Base-by-base conservation (phyloP, 1,140 invertebrate genomes). In the Hormaphis cornu region DNA sequence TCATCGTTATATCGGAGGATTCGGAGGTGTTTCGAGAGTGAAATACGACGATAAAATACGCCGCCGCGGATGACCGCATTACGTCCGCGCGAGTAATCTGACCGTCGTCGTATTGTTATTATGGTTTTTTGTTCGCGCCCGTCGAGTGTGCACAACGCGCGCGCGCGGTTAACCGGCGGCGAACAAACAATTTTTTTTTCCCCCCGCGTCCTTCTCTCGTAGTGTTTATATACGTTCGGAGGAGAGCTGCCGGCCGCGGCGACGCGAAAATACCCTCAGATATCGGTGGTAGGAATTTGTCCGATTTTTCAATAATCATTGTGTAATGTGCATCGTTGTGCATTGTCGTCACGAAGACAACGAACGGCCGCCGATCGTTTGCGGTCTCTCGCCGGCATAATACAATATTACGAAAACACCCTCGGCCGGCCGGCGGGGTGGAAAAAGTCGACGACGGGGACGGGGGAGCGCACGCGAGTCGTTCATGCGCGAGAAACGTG, bases 31-130 rank as follows among this genome's bases (percentile, higher is more conserved):
- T 66, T 22, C 28, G n/a, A 20, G 42, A n/a, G 14, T 66, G 44
- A 48, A 66, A 66, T 50, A 50, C 35, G 44, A 48, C 33, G 42
- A 24, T 58, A 66, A 48, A 66, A n/a, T n/a, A 26, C 61, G 28
- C 16, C 18, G 33, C 56, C 40, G 58, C 44, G 44, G 22, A 46
- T 66, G 44, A 66, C 61, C 61, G 1, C 61, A 66, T 66, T 48
- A 33, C 33, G 44, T 50, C 30, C 35, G 44, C 22, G 42, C 37
- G 4, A n/a, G 61, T 66, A 66, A 66, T 46, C 44, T 42, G 61
- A 66, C 44, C 54, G 20, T 6, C 7, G 52, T n/a, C n/a, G n/a
- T n/a, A n/a, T n/a, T n/a, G n/a, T n/a, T n/a, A n/a, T n/a, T n/a
- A 4, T 40, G n/a, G 58, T 22, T 61, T 61, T 42, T 61, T 61